A percentile compares a stretch with the other conserved stretches of the same genome.
Evolutionary conservation across 2,797 vertebrate species (phyloP).

Genomic region (Semotilus atromaculatus): DNA sequence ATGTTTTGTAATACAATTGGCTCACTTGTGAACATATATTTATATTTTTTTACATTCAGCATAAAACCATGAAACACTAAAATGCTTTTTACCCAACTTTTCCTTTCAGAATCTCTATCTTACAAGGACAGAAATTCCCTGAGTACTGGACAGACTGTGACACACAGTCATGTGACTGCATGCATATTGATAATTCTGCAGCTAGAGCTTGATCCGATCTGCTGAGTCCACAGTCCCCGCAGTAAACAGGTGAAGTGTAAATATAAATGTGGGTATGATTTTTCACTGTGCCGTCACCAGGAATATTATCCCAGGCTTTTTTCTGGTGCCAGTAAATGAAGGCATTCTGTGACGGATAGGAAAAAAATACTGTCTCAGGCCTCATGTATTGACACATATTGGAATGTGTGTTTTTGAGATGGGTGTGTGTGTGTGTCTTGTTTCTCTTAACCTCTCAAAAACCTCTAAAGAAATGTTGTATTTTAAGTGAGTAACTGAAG

Average conservation of each 20-base stretch:
- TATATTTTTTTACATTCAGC: no score
- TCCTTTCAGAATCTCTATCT: background rate
- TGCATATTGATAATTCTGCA: slow-evolving; percentile 14
- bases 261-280: background rate
- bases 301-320: background rate
- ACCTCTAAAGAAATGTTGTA: background rate
- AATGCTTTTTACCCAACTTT: background rate
- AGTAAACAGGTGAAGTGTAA: slow-evolving; percentile 18
- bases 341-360: background rate
- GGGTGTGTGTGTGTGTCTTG: background rate
- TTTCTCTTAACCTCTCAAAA: background rate
- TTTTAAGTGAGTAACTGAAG: background rate
- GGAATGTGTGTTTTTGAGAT: background rate
- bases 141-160: background rate
- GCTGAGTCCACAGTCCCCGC: background rate
- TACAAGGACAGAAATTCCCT: slow-evolving; percentile 1
- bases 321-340: background rate
- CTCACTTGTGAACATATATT: background rate
- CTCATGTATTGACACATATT: background rate
- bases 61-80: background rate
- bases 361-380: background rate
- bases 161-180: background rate
- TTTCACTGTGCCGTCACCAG: background rate
- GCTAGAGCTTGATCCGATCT: background rate
- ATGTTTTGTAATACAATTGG: background rate